Evolutionary conservation across 2,888 invertebrate genomes (phyloP), one percentile per base, ranked within the genome.

Genomic region (Matsumyia berberina): DNA sequence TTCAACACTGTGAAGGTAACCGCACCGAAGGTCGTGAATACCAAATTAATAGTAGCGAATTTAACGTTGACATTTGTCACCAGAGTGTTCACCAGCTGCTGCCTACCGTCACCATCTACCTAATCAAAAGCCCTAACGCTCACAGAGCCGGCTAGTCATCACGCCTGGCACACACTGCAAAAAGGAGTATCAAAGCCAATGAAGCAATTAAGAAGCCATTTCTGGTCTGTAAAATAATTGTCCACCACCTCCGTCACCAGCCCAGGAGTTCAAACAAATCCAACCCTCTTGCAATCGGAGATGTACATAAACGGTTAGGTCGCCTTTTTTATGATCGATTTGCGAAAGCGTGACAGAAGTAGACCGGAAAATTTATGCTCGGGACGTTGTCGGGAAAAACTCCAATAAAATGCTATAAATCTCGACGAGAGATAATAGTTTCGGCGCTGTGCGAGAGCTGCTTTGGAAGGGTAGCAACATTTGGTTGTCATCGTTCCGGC

Each of bases 1-100:
- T 42, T 44, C 44, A 51, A 70, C 49, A 64, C 55, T 57, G 76
- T 62, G 37, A 29, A 62, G 66, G 72, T 62, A 73, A 85, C 85
- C 79, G 69, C 85, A 85, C 74, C 79, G 58, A 70, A 85, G 80
- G 85, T 79, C 69, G 69, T 64, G 69, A 78, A 80, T 76, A 85
- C 44, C 51, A 66, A 85, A 85, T 85, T 76, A 80, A 73, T 80
- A 42, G 66, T 60, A 24, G 51, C 57, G 69, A 85, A 70, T 79
- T 80, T 64, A 76, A 80, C 85, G 69, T 74, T 79, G 83, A 74
- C 79, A 85, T 79, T 85, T 85, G 80, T 74, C 79, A 85, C 74
- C 51, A 55, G 67, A 31, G 64, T 57, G 49, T 11, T 51, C 44
- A 73, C 80, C 53, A 51, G 67, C 79, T 83, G 79, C 37, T 79